Evolutionary conservation across 2,888 invertebrate genomes (phyloP).

Genomic region (Iselma pallidipennis): DNA sequence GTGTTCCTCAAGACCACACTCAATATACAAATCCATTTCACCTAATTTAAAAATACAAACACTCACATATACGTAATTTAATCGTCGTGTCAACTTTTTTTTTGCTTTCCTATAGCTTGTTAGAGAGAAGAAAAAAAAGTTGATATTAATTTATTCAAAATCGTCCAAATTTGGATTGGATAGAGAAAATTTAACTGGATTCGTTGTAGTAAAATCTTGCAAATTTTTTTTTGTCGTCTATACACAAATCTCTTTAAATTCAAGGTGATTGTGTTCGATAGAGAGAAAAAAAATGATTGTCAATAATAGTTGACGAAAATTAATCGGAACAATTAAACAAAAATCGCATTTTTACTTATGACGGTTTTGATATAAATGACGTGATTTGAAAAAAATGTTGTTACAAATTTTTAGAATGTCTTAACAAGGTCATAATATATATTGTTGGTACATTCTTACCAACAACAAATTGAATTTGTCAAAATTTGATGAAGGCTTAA

Average conservation of each 20-base stretch:
- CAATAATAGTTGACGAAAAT: neutral
- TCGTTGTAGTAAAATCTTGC: neutral
- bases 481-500: too few relatives aligned
- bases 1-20: too few relatives aligned
- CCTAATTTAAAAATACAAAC: too few relatives aligned
- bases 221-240: neutral
- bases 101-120: too few relatives aligned
- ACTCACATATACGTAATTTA: too few relatives aligned
- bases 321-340: conserved; percentile 1
- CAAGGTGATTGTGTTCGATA: too few relatives aligned
- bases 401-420: conserved; percentile 25
- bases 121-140: too few relatives aligned
- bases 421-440: conserved; percentile 9
- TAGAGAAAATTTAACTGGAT: neutral
- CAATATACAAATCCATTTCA: neutral
- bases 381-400: conserved; percentile 26
- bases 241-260: too few relatives aligned
- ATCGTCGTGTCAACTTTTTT: too few relatives aligned
- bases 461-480: too few relatives aligned
- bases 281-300: neutral
- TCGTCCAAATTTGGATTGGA: neutral
- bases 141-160: neutral
- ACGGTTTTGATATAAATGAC: conserved; percentile 5
- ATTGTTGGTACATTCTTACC: too few relatives aligned
- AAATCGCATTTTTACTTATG: neutral